phyloP scores from a whole-genome alignment of 2,888 invertebrate species.

The Drosophila nr. perissopoda region DNA sequence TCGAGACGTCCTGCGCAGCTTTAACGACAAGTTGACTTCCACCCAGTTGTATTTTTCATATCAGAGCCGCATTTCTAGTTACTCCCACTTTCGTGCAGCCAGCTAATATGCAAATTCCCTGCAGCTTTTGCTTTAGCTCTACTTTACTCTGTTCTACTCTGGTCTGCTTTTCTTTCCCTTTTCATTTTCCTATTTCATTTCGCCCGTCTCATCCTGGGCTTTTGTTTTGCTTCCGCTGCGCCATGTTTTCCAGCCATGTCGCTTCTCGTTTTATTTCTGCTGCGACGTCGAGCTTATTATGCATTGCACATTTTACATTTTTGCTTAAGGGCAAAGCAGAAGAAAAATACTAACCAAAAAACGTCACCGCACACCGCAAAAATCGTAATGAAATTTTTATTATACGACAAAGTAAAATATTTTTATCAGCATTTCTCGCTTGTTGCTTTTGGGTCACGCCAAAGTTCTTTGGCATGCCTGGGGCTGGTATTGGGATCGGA shows the following conservation, averaged over 20 bases:
- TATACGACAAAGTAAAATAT: constrained; percentile 80
- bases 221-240: constrained; percentile 71
- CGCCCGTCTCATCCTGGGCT: constrained; percentile 44
- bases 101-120: constrained; percentile 78
- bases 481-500: constrained; percentile 21
- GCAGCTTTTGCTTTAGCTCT: constrained; percentile 67
- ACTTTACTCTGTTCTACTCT: constrained; percentile 44
- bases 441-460: constrained; percentile 70
- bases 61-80: constrained; percentile 25
- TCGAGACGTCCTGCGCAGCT: constrained; percentile 55
- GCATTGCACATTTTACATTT: constrained; percentile 81
- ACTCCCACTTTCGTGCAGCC: constrained; percentile 46
- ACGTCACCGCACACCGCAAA: constrained; percentile 67
- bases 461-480: constrained; percentile 56
- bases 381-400: constrained; percentile 81
- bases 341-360: constrained; percentile 24
- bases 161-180: constrained; percentile 41
- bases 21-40: constrained; percentile 51
- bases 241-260: constrained; percentile 67
- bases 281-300: constrained; percentile 68
- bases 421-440: constrained; percentile 79
- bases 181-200: constrained; percentile 2
- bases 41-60: constrained; percentile 6
- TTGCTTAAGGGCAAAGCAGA: constrained; percentile 46
- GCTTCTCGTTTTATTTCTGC: constrained; percentile 41